Evolutionary conservation across 2,888 invertebrate genomes (phyloP), one percentile per base, ranked within the genome.

Genomic region (Epistrophe eligans): DNA sequence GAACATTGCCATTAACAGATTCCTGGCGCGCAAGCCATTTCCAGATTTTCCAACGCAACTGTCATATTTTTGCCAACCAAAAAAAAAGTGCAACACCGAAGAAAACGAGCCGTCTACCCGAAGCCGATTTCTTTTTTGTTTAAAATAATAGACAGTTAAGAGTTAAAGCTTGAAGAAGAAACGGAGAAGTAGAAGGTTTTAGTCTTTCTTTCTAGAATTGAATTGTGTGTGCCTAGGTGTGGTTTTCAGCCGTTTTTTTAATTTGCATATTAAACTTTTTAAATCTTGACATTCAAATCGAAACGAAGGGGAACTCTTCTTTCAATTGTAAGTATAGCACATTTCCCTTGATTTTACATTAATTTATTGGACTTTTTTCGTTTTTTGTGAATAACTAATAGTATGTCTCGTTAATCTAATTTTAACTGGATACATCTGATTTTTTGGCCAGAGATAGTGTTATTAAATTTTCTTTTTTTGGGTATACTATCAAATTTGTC

Each of bases 391-490:
- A 15, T 35, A 32, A 48, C 52, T 55, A 55, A 8, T 7, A 43
- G 28, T 11, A 58, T 70, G 45, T 73, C 70, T 73, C 17, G 43
- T 13, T 77, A 81, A 73, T 77, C 84, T 85, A 81, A 85, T 72
- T 81, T 81, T 74, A 85, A 81, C 81, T 79, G 77, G 73, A 79
- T 85, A 77, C 82, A 82, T 85, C 85, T 82, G 81, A 81, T 40
- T 85, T 85, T 77, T 52, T 28, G 40, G 10, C 67, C 35, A n/a
- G 70, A 57, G 35, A 57, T 40, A 50, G 35, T 24, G 71, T 48
- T 11, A 57, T 17, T 70, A 58, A 45, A 32, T 28, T 55, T n/a
- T 24, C 24, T 74, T 57, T 45, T 45, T 48, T 73, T 28, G 28
- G 6, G 4, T 13, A 45, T 67, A n/a, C n/a, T 48, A 60, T 35